Base-by-base conservation (phyloP, 2,797 vertebrate species). In the Diplodus puntazzo region DNA sequence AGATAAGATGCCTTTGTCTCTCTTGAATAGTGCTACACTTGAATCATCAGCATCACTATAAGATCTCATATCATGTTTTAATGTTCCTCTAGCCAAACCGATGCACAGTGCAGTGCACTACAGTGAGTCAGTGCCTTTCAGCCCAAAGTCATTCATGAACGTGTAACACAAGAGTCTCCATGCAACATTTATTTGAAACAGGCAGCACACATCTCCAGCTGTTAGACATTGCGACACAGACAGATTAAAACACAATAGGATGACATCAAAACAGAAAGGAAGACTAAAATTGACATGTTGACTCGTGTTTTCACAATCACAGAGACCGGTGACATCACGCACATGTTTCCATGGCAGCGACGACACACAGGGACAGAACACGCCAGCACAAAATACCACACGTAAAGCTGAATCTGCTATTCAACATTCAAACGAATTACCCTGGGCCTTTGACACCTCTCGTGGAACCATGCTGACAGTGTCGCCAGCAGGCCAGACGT, bases 181-280 rank as follows among this genome's bases (percentile, higher is more conserved):
- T 83, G 80, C 80, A 83, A 86, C 27, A 74, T 89, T 83, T 86
- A 88, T 85, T 89, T 39, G 20, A 80, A 82, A 80, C 54, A 69
- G 4, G 58, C 12, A 63, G 18, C 61, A 84, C 60, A 76, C 21
- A 34, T 43, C 2, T 55, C 18, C 72, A 77, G 57, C 55, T 17
- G 20, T 61, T 18, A 5, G 70, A 80, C 76, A 75, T 12, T 20
- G 50, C 62, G 55, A 86, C 76, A 60, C 48, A 69, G 34, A 85
- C 77, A 79, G 23, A 27, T 2, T 5, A 12, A 69, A 74, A 72
- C 69, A 76, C 49, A 63, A 2, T 20, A 65, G 12, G 16, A 68
- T 27, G 18, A 72, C 64, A 65, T 34, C 6, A 34, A 8, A 69
- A 85, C 46, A 67, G 30, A 34, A 8, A 6, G 30, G 30, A 34